These are phyloP conservation scores for Hedya salicella DNA, from an alignment of 2,888 invertebrate species.

Conservation along the genomic window DNA sequence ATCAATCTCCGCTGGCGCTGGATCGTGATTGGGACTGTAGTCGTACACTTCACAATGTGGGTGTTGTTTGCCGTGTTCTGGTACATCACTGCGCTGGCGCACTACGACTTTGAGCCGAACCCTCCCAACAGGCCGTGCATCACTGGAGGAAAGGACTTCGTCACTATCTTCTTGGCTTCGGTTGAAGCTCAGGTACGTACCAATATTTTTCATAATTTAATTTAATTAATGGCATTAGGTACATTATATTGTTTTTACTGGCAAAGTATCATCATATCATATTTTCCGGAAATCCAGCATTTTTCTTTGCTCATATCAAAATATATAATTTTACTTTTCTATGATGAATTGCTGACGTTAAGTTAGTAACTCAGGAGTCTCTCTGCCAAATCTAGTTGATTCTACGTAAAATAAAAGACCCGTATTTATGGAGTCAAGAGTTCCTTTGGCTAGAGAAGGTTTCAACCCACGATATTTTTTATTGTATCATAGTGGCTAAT, in stretches of 20 bases:
- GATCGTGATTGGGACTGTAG: conserved; percentile 77
- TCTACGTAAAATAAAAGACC: too few relatives aligned
- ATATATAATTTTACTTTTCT: too few relatives aligned
- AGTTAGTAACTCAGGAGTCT: too few relatives aligned
- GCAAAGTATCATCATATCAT: too few relatives aligned
- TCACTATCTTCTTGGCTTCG: conserved; percentile 78
- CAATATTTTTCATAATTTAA: background rate
- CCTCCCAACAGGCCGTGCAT: conserved; percentile 73
- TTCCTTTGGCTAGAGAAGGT: background rate
- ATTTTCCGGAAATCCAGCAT: too few relatives aligned
- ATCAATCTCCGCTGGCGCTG: conserved; percentile 81
- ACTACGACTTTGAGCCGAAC: conserved; percentile 79
- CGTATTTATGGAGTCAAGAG: too few relatives aligned
- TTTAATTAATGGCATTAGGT: background rate
- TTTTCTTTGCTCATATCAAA: too few relatives aligned
- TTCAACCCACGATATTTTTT: background rate
- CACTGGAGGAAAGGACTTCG: conserved; percentile 77
- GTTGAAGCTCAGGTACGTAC: conserved; percentile 79
- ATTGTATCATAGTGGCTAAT: background rate
- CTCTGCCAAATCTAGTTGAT: too few relatives aligned
- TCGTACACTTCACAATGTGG: conserved; percentile 79
- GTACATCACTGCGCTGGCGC: conserved; percentile 77
- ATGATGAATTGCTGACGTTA: too few relatives aligned
- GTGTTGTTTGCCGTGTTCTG: conserved; percentile 78
- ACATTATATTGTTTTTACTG: background rate